A percentile compares a stretch with the other conserved stretches of the same genome.
Conservation (phyloP, 2,113 vertebrate genomes). For the Microtus ochrogaster region DNA sequence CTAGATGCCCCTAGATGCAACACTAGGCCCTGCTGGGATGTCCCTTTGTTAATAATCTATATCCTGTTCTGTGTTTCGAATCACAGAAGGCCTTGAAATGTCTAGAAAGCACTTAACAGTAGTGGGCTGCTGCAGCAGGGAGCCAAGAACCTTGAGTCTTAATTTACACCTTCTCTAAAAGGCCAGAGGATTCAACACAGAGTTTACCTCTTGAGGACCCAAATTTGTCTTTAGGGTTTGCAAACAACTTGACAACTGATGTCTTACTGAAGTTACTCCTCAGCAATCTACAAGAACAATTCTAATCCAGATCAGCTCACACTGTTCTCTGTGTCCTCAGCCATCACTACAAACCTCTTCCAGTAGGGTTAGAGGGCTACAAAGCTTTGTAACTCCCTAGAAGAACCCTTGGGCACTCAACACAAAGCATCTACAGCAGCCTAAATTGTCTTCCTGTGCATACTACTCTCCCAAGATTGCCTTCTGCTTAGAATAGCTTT, state of each 20-base stretch:
- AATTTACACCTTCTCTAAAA: background rate
- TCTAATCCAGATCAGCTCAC: background rate
- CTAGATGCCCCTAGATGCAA: background rate
- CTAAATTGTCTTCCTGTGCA: background rate
- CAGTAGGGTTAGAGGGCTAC: background rate
- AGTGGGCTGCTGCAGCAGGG: background rate
- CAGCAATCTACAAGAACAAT: background rate
- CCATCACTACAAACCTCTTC: background rate
- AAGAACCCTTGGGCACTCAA: too few relatives aligned
- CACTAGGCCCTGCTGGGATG: background rate
- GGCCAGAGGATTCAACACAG: background rate
- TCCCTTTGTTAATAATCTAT: conserved; percentile 17
- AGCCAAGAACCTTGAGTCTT: background rate
- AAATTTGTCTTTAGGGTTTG: background rate
- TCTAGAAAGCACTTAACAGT: conserved; percentile 1
- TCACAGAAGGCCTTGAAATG: background rate
- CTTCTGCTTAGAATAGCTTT: background rate
- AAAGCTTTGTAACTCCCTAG: background rate
- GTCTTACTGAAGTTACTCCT: background rate
- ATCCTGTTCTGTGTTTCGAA: conserved; percentile 40
- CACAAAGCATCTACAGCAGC: background rate
- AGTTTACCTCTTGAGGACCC: background rate
- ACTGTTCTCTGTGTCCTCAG: background rate
- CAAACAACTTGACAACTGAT: background rate
- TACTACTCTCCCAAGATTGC: background rate